These are phyloP conservation scores for Rhagoletis zephyria DNA, from an alignment of 1,140 invertebrate genomes.

Conservation along the genomic window DNA sequence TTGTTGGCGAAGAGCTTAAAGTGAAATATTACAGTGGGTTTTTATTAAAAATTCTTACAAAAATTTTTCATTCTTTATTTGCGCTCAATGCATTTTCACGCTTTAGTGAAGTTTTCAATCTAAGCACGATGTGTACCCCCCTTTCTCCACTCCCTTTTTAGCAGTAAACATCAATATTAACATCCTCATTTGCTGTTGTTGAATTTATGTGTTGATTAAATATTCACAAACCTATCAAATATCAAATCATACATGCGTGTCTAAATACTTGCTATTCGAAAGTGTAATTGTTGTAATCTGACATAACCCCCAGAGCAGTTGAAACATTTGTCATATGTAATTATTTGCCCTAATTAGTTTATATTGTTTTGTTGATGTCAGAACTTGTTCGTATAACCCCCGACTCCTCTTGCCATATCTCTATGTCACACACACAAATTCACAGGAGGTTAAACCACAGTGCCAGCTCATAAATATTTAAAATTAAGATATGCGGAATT, in stretches of 20 bases:
- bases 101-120: background rate
- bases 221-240: constrained; percentile 33
- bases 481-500: constrained; percentile 33
- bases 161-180: background rate
- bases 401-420: background rate
- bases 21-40: background rate
- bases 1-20: background rate
- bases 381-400: background rate
- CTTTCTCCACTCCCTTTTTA: background rate
- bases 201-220: background rate
- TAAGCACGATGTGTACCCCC: no score
- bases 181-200: background rate
- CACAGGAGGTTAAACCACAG: background rate
- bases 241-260: no score
- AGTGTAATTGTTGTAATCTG: no score
- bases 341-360: constrained; percentile 47
- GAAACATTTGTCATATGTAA: constrained; percentile 50
- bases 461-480: constrained; percentile 26
- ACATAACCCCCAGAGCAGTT: background rate
- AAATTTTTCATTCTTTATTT: no score
- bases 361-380: constrained; percentile 21
- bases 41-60: no score
- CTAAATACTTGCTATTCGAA: no score
- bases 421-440: background rate
- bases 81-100: background rate